Conservation (phyloP, 2,888 invertebrate genomes). For the Lepidocyrtinus sp. region DNA sequence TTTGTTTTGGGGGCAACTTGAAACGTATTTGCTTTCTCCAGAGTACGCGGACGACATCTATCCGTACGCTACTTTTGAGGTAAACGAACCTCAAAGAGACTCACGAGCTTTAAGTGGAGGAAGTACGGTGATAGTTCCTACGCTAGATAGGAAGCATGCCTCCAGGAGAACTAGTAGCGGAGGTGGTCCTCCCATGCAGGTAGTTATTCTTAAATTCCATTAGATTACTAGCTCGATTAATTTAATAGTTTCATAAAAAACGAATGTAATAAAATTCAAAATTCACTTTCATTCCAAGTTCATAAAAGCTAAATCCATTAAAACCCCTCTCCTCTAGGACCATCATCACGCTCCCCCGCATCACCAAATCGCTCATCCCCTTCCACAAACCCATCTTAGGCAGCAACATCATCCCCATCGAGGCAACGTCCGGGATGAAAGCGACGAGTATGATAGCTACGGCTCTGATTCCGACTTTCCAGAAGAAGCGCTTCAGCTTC, state of each 20-base stretch:
- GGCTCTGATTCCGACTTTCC: constrained; percentile 68
- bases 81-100: constrained; percentile 70
- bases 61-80: constrained; percentile 78
- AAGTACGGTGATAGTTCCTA: constrained; percentile 35
- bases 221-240: too few species aligned
- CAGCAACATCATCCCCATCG: constrained; percentile 11
- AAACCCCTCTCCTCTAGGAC: background rate
- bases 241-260: too few species aligned
- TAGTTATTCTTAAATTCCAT: too few species aligned
- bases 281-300: background rate
- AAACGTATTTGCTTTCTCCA: constrained; percentile 45
- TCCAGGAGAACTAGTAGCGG: constrained; percentile 28
- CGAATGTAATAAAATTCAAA: background rate
- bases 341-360: constrained; percentile 16
- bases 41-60: constrained; percentile 78
- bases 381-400: background rate
- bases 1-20: background rate
- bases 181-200: background rate
- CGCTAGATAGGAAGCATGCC: constrained; percentile 55
- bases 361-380: constrained; percentile 7
- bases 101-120: constrained; percentile 52
- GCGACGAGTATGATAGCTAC: constrained; percentile 71
- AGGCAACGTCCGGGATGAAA: constrained; percentile 51
- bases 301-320: too few species aligned
- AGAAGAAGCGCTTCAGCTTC: constrained; percentile 44